Conservation (phyloP, 1,140 invertebrate genomes). For the Thaumatotibia leucotreta region DNA sequence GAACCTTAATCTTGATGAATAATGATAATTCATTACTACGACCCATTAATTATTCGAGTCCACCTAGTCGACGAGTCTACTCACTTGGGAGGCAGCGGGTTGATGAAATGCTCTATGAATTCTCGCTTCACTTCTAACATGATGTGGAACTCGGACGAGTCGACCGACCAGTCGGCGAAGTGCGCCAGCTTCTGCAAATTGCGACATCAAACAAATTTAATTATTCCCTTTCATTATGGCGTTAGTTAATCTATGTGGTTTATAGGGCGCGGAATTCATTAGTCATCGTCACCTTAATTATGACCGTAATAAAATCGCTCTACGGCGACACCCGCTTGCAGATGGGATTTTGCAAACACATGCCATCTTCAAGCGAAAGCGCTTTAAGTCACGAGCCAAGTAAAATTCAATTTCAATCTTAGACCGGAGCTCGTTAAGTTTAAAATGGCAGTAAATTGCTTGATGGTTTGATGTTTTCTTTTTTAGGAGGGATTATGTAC, state of each 20-base stretch:
- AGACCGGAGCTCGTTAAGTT: background rate
- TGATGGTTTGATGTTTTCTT: background rate
- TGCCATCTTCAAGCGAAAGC: background rate
- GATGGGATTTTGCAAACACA: background rate
- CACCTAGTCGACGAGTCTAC: constrained; percentile 29
- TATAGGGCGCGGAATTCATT: constrained; percentile 21
- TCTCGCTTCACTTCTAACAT: constrained; percentile 82
- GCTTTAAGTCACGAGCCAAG: background rate
- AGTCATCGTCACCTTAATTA: background rate
- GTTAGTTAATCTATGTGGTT: constrained; percentile 24
- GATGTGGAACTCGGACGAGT: constrained; percentile 82
- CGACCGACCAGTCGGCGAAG: constrained; percentile 84
- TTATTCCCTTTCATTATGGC: constrained; percentile 42
- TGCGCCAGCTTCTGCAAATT: constrained; percentile 81
- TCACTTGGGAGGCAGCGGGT: constrained; percentile 70
- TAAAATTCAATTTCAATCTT: background rate
- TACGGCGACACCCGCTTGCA: background rate
- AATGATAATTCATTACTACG: constrained; percentile 23
- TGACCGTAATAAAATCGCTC: constrained; percentile 7
- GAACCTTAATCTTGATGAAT: constrained; percentile 24
- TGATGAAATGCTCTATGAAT: constrained; percentile 81
- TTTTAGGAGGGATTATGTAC: background rate
- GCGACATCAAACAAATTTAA: constrained; percentile 42
- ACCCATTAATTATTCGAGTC: constrained; percentile 12
- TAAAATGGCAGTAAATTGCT: background rate